phyloP scores from a whole-genome alignment of 2,888 invertebrate species.

The Diaperis boleti region DNA sequence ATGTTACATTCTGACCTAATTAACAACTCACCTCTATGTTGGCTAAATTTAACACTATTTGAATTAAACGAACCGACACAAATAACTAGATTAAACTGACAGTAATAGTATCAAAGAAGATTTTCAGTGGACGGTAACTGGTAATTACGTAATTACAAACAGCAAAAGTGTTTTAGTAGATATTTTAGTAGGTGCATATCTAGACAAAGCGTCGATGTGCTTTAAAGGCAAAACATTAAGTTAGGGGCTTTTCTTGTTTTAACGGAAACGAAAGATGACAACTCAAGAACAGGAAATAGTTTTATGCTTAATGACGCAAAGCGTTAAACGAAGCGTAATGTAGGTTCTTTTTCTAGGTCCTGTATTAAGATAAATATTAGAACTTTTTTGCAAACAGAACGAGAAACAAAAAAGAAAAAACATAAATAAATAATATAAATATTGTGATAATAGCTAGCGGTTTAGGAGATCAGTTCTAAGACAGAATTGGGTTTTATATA shows the following conservation, averaged over 20 bases:
- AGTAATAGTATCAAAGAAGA: constrained; percentile 6
- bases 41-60: constrained; percentile 13
- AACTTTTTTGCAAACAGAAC: constrained; percentile 4
- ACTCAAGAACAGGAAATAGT: constrained; percentile 24
- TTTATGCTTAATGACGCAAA: constrained; percentile 39
- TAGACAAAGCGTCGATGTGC: no score
- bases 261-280: background rate
- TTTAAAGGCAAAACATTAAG: constrained; percentile 5
- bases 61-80: constrained; percentile 3
- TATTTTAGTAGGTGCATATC: no score
- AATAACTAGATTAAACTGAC: constrained; percentile 7
- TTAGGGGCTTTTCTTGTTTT: constrained; percentile 10
- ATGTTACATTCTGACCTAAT: constrained; percentile 33
- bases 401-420: constrained; percentile 15
- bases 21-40: constrained; percentile 1
- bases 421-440: constrained; percentile 37
- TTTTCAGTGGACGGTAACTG: background rate
- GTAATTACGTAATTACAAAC: no score
- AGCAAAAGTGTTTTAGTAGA: no score
- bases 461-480: constrained; percentile 23
- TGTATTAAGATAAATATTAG: constrained; percentile 19
- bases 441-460: constrained; percentile 18
- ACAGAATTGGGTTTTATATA: constrained; percentile 29
- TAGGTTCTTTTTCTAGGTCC: constrained; percentile 12
- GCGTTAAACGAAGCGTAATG: constrained; percentile 37